Conservation (phyloP, 2,113 vertebrate genomes). For the Carassius gibelio region DNA sequence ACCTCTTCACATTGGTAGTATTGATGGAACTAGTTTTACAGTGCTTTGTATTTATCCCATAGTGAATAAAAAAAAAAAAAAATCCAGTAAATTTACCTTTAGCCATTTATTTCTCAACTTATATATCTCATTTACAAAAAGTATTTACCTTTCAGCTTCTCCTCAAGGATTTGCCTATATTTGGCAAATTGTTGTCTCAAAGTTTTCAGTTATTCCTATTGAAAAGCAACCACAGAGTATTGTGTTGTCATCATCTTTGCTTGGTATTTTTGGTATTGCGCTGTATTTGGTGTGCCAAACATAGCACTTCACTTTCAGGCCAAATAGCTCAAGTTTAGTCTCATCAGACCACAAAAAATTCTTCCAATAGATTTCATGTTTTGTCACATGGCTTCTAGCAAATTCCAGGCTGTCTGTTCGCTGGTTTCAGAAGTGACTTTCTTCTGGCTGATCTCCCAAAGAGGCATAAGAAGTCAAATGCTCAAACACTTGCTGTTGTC, state of each 20-base stretch:
- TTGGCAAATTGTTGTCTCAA: background rate
- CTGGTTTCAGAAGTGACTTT: constrained; percentile 4
- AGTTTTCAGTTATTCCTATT: background rate
- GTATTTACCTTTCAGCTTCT: background rate
- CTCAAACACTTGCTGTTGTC: background rate
- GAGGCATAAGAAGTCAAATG: background rate
- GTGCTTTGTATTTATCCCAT: background rate
- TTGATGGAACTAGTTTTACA: background rate
- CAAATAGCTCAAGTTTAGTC: background rate
- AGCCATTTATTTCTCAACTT: constrained; percentile 11
- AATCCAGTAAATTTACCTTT: background rate
- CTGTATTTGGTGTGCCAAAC: background rate
- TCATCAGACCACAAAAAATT: constrained; percentile 12
- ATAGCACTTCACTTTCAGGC: background rate
- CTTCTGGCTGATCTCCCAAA: background rate
- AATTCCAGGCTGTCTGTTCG: background rate
- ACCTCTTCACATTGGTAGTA: background rate
- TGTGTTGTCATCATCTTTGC: background rate
- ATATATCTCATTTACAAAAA: background rate
- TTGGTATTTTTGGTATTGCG: background rate
- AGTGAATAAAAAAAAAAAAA: background rate
- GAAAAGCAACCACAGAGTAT: background rate
- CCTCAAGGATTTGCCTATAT: background rate
- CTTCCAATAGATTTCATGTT: background rate
- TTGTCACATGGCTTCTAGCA: constrained; percentile 12